Conservation (phyloP, 2,888 invertebrate genomes). For the Petrolisthes cinctipes region DNA sequence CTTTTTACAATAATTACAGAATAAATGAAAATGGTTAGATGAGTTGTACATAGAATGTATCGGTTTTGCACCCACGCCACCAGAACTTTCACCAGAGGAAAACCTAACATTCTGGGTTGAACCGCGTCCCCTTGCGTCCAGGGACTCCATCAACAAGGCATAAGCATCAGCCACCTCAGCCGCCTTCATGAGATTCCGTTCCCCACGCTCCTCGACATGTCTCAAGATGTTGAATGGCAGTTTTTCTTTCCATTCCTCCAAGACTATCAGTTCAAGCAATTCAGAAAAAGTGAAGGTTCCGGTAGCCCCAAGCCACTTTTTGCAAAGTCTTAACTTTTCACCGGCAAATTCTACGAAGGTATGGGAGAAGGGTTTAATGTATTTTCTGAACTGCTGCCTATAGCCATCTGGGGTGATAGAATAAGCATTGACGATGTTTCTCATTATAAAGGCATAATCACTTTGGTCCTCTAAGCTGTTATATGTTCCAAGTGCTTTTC, state of each 20-base stretch:
- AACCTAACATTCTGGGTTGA: not conserved
- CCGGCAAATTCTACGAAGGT: not conserved
- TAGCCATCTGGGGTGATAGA: not conserved
- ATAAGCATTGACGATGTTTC: not conserved
- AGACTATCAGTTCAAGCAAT: not conserved
- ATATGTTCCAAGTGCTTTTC: not conserved
- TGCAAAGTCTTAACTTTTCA: not conserved
- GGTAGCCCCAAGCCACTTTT: not conserved
- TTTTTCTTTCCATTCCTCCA: not conserved
- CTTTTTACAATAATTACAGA: not conserved
- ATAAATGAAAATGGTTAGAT: not conserved
- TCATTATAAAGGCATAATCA: not conserved
- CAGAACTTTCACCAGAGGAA: not conserved
- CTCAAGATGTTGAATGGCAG: not conserved
- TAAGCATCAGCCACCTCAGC: not conserved
- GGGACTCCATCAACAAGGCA: not conserved
- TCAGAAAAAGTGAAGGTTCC: not conserved
- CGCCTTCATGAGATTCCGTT: not conserved
- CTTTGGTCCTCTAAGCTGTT: not conserved
- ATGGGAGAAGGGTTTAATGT: not conserved
- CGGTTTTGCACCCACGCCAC: not conserved
- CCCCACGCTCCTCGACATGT: not conserved
- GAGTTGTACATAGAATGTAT: too few species aligned
- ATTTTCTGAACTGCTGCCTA: not conserved
- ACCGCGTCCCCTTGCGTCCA: not conserved